Evolutionary conservation across 2,113 vertebrate species (phyloP).

Genomic region (Gorilla gorilla): DNA sequence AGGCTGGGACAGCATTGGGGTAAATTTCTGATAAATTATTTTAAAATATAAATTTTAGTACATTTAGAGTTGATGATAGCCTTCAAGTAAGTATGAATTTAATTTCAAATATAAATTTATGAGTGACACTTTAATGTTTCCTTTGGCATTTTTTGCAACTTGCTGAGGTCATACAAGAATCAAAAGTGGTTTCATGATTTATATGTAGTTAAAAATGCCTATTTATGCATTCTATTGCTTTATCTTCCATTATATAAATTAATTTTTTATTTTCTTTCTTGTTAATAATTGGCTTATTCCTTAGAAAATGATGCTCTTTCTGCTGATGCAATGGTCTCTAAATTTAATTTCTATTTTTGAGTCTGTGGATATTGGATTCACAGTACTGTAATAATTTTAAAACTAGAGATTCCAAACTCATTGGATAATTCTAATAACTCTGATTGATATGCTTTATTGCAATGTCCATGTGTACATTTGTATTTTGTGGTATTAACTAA

Average conservation of each 20-base stretch:
- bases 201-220: not conserved
- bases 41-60: slow-evolving; percentile 29
- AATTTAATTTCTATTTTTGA: not conserved
- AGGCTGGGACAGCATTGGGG: not conserved
- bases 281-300: not conserved
- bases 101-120: slow-evolving; percentile 48
- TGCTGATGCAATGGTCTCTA: not conserved
- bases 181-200: not conserved
- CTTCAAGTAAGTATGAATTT: slow-evolving; percentile 6
- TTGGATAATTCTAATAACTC: not conserved
- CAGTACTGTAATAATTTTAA: not conserved
- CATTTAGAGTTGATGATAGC: not conserved
- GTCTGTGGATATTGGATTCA: not conserved
- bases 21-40: slow-evolving; percentile 24
- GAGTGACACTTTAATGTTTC: not conserved
- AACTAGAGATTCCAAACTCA: not conserved
- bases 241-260: not conserved
- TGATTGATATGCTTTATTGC: not conserved
- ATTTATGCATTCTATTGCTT: not conserved
- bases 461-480: not conserved
- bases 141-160: slow-evolving; percentile 5
- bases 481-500: not conserved
- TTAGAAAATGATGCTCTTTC: not conserved
- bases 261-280: not conserved
- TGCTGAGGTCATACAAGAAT: not conserved